Evolutionary conservation across 2,888 invertebrate species (phyloP).

Genomic region (Brachyptera risi): DNA sequence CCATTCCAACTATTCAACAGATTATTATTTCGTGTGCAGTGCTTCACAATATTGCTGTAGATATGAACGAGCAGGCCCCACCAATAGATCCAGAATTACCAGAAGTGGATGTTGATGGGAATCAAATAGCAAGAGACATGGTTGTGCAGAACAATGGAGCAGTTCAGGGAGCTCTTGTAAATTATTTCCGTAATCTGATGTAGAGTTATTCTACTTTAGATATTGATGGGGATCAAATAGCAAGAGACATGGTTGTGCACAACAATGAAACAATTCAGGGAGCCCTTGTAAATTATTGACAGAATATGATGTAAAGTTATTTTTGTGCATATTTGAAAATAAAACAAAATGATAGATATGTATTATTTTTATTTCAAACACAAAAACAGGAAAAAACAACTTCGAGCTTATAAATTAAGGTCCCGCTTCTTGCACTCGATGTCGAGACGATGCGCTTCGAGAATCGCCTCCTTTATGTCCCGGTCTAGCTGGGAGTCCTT

Average conservation of each 20-base stretch:
- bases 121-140: not conserved
- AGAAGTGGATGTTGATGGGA: not conserved
- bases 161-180: not conserved
- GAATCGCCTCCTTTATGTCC: not conserved
- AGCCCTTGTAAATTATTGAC: no score
- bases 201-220: not conserved
- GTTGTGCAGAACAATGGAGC: not conserved
- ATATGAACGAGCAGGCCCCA: conserved; percentile 11
- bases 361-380: no score
- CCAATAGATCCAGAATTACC: conserved; percentile 16
- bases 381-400: no score
- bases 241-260: no score
- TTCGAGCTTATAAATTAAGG: no score
- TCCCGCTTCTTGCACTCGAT: not conserved
- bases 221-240: no score
- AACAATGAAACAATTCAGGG: no score
- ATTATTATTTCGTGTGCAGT: conserved; percentile 25
- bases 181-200: conserved; percentile 5
- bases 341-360: no score
- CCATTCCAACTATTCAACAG: no score
- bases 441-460: not conserved
- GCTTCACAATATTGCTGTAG: conserved; percentile 24
- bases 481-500: no score
- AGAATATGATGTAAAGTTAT: no score
- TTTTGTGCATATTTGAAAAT: no score